phyloP scores from a whole-genome alignment of 1,140 invertebrate genomes.

The Drosophila seguyi region DNA sequence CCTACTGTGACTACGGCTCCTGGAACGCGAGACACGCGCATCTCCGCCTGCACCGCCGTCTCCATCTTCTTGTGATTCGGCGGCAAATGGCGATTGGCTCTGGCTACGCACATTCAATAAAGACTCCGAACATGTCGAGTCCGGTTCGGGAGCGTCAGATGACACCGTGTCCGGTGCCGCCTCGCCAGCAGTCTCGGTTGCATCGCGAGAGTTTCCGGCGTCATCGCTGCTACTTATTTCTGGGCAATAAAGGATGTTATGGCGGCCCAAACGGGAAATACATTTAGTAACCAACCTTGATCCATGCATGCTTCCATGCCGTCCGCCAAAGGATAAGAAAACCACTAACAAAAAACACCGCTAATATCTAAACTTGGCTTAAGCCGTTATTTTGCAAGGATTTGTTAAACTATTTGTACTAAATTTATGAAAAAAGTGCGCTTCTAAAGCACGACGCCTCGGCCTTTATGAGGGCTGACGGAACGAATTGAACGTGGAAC shows the following conservation, averaged over 20 bases:
- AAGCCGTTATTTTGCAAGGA: neutral
- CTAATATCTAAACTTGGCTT: neutral
- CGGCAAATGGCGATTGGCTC: slow-evolving; percentile 12
- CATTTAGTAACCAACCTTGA: slow-evolving; percentile 24
- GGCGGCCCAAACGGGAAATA: neutral
- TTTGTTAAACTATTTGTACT: neutral
- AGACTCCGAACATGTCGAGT: slow-evolving; percentile 14
- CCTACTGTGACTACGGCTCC: slow-evolving; percentile 18
- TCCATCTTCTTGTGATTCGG: neutral
- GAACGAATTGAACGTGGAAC: slow-evolving; percentile 16
- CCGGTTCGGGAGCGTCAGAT: slow-evolving; percentile 1
- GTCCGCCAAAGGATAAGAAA: neutral
- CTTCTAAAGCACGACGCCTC: slow-evolving; percentile 26
- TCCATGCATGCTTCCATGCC: slow-evolving; percentile 26
- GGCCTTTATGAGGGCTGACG: slow-evolving; percentile 13
- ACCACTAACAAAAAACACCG: neutral
- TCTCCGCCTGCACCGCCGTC: neutral
- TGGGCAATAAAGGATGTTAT: slow-evolving; percentile 7
- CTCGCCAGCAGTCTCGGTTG: neutral
- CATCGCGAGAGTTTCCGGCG: slow-evolving; percentile 3
- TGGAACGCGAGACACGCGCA: slow-evolving; percentile 2
- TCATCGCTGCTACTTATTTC: slow-evolving; percentile 12
- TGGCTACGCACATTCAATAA: slow-evolving; percentile 15
- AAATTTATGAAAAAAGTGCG: neutral
- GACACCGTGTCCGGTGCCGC: neutral